These are phyloP conservation scores for Drosophila ohnishii DNA, from an alignment of 1,140 invertebrate genomes.

Conservation along the genomic window DNA sequence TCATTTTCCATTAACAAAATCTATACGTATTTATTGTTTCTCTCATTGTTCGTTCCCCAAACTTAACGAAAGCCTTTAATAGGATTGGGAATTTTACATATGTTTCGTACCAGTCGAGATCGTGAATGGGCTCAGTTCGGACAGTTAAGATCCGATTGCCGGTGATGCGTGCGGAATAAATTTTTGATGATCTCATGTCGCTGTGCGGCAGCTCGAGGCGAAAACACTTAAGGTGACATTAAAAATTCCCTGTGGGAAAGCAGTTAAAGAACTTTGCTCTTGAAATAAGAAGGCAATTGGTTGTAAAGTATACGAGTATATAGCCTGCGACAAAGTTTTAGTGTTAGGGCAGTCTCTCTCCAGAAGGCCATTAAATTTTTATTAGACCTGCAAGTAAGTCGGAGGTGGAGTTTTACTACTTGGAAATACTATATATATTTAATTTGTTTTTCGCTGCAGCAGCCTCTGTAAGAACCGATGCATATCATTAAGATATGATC, in stretches of 20 bases:
- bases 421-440: constrained; percentile 22
- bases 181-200: constrained; percentile 67
- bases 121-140: constrained; percentile 43
- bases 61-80: constrained; percentile 70
- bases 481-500: constrained; percentile 32
- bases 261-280: constrained; percentile 23
- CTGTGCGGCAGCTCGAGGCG: constrained; percentile 10
- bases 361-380: constrained; percentile 33
- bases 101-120: constrained; percentile 39
- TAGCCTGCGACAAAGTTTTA: constrained; percentile 49
- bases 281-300: constrained; percentile 21
- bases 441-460: constrained; percentile 19
- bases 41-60: constrained; percentile 25
- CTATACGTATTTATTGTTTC: constrained; percentile 38
- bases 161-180: constrained; percentile 56
- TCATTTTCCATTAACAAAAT: constrained; percentile 74
- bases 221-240: constrained; percentile 63
- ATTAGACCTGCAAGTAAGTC: constrained; percentile 7
- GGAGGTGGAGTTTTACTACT: constrained; percentile 17
- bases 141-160: constrained; percentile 29
- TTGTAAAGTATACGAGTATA: constrained; percentile 33
- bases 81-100: constrained; percentile 77
- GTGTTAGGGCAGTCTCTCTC: constrained; percentile 36
- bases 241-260: constrained; percentile 54
- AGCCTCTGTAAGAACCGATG: constrained; percentile 1